phyloP scores from a whole-genome alignment of 2,797 vertebrate species.

The Sebastes nivosus region DNA sequence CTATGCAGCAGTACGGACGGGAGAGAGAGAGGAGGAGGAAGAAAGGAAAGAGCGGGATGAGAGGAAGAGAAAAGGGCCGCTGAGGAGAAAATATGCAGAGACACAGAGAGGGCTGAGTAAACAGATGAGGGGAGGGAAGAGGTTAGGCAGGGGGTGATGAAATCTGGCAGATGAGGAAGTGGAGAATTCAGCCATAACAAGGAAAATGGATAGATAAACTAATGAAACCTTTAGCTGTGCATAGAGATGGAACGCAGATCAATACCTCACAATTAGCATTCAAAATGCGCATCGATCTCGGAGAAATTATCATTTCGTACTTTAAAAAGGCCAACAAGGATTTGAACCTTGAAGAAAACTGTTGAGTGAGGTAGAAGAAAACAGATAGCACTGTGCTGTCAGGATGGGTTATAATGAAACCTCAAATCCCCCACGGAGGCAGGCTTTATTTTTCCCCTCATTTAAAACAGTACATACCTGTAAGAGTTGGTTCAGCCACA shows the following conservation, averaged over 20 bases:
- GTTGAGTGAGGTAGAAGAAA: conserved; percentile 57
- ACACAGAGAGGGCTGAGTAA: conserved; percentile 46
- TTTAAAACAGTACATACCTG: conserved; percentile 17
- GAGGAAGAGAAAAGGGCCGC: conserved; percentile 14
- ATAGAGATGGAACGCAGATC: conserved; percentile 67
- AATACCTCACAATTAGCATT: conserved; percentile 78
- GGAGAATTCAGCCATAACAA: conserved; percentile 60
- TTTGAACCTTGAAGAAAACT: conserved; percentile 66
- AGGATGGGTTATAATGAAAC: conserved; percentile 34
- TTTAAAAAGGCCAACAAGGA: conserved; percentile 68
- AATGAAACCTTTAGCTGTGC: conserved; percentile 71
- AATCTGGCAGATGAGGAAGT: conserved; percentile 61
- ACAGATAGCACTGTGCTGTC: conserved; percentile 33
- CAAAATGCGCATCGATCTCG: conserved; percentile 70
- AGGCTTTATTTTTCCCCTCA: conserved; percentile 16
- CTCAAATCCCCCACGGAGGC: conserved; percentile 24
- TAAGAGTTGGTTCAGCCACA: conserved; percentile 4
- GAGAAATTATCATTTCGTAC: conserved; percentile 73
- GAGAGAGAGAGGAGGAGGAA: background rate
- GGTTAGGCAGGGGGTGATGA: conserved; percentile 47
- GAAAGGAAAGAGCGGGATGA: background rate
- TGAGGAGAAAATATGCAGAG: conserved; percentile 43
- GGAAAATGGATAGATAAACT: conserved; percentile 69
- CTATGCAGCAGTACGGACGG: conserved; percentile 48
- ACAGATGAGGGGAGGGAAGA: conserved; percentile 45